A percentile compares a stretch with the other conserved stretches of the same genome.
Conservation (phyloP, 2,888 invertebrate species). For the Sminthurides aquaticus region DNA sequence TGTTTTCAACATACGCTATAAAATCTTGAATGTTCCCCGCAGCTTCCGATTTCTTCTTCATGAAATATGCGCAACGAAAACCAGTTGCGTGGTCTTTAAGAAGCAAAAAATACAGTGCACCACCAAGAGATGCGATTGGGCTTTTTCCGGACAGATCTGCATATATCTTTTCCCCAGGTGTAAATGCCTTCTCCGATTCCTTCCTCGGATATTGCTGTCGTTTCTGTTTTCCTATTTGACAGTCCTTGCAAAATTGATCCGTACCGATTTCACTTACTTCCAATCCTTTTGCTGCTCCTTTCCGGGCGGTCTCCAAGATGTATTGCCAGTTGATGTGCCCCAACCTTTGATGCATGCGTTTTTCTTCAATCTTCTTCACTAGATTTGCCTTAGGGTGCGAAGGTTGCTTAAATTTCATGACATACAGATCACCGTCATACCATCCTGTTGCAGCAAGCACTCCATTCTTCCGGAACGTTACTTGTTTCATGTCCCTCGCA, state of each 20-base stretch:
- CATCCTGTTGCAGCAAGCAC: neutral
- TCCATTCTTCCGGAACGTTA: too few relatives aligned
- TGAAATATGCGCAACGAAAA: neutral
- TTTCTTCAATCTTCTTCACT: conserved; percentile 34
- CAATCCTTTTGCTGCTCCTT: conserved; percentile 21
- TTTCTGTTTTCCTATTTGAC: neutral
- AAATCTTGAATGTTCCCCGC: neutral
- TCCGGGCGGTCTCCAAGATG: conserved; percentile 13
- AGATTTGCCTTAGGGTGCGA: conserved; percentile 43
- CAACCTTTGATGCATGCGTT: conserved; percentile 20
- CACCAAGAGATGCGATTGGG: neutral
- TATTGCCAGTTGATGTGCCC: conserved; percentile 20
- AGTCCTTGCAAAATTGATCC: too few relatives aligned
- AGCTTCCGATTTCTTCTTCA: neutral
- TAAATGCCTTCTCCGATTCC: neutral
- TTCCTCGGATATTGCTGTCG: neutral
- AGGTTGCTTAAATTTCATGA: conserved; percentile 21
- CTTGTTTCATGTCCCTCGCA: too few relatives aligned
- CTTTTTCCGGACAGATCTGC: neutral
- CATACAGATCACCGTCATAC: neutral
- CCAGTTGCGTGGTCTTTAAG: conserved; percentile 10
- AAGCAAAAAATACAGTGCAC: conserved; percentile 2
- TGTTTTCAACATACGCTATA: neutral
- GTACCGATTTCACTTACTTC: neutral
- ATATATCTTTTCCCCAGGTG: neutral